Evolutionary conservation across 37 sponge, comb jelly and placozoan species (phyloP).

Genomic region (Agelas oroides): DNA sequence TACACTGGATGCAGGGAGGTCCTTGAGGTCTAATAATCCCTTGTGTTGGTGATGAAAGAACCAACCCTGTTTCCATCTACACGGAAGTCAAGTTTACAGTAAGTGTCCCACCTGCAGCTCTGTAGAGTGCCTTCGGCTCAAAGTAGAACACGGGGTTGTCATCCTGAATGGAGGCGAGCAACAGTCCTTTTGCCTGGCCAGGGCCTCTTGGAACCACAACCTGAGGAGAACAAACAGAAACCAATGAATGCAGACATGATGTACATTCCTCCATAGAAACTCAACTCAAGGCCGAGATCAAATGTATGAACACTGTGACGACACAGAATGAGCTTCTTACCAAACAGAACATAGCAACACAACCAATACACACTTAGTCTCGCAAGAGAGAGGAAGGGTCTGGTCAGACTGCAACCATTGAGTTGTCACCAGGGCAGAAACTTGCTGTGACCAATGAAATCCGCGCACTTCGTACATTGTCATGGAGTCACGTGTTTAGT

Average conservation of each 20-base stretch:
- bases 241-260: neutral
- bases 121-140: constrained; percentile 93
- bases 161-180: constrained; percentile 90
- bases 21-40: too few species aligned
- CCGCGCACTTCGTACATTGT: too few species aligned
- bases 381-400: too few species aligned
- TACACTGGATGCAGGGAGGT: too few species aligned
- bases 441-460: too few species aligned
- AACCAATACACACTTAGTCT: too few species aligned
- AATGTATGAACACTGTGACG: neutral
- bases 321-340: neutral
- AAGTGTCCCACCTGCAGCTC: constrained; percentile 69
- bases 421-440: too few species aligned
- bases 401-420: too few species aligned
- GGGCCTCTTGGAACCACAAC: constrained; percentile 96
- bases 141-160: constrained; percentile 95
- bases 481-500: too few species aligned
- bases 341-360: neutral
- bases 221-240: constrained; percentile 42
- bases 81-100: too few species aligned
- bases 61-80: too few species aligned
- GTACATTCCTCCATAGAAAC: neutral
- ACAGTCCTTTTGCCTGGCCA: constrained; percentile 94
- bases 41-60: too few species aligned
- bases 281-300: neutral